These are phyloP conservation scores for Panulirus ornatus DNA, from an alignment of 1,140 invertebrate species.

Conservation along the genomic window DNA sequence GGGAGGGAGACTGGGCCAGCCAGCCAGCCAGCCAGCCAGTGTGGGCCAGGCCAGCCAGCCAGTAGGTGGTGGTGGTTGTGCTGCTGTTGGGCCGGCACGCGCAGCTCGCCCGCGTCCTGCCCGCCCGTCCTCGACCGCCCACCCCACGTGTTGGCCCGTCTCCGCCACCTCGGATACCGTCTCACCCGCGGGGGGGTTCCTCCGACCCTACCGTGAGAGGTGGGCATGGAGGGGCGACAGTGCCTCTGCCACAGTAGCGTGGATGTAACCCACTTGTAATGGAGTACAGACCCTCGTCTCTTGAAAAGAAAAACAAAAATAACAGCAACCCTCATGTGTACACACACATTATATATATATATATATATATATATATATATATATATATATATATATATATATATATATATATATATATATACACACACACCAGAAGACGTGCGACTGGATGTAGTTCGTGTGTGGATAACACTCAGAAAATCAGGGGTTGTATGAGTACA, in stretches of 20 bases:
- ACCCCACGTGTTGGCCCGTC: constrained; percentile 25
- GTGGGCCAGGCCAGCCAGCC: constrained; percentile 50
- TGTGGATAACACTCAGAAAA: too few relatives aligned
- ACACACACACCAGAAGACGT: too few relatives aligned
- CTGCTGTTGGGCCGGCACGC: too few relatives aligned
- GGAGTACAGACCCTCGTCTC: neutral
- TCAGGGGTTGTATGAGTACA: too few relatives aligned
- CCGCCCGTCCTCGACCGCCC: constrained; percentile 21
- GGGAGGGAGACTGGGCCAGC: constrained; percentile 39
- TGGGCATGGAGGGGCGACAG: neutral
- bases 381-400: too few relatives aligned
- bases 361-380: too few relatives aligned
- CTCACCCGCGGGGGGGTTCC: neutral
- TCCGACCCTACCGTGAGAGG: neutral
- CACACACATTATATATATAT: too few relatives aligned
- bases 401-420: too few relatives aligned
- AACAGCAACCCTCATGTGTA: too few relatives aligned
- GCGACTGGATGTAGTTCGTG: too few relatives aligned
- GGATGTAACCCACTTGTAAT: neutral
- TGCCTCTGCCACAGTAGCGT: neutral
- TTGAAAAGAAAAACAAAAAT: neutral
- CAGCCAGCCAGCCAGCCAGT: constrained; percentile 53
- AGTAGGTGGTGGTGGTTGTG: constrained; percentile 45
- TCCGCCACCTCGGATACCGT: neutral
- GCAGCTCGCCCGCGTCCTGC: constrained; percentile 28